Evolutionary conservation across 2,888 invertebrate genomes (phyloP), one percentile per base, ranked within the genome.

Genomic region (Stenichneumon culpator): DNA sequence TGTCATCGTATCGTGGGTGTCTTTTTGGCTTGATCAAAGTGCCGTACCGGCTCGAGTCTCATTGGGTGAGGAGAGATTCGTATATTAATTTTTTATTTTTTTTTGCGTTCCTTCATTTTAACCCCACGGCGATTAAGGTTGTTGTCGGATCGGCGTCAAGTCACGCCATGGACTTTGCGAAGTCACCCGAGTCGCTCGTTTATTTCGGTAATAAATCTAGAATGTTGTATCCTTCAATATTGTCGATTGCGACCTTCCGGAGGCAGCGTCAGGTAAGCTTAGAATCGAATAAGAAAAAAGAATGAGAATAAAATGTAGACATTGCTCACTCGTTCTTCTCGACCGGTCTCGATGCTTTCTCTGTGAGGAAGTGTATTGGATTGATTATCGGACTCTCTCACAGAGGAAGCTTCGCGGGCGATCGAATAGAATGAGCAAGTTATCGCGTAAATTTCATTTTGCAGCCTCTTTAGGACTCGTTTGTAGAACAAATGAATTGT

Each of bases 1-100:
- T 94, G 98, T 99, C 94, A 98, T 99, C 94, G 98, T 99, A 88
- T 98, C 98, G 87, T 99, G 99, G 99, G 98, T 99, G 89, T 98
- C 98, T 88, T 99, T 99, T 95, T 99, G 98, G 98, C 95, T 98
- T 92, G 98, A 99, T 95, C 98, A 98, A 96, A 98, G 98, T 92
- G 98, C 98, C 85, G 98, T 98, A 86, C 98, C 98, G 75, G 99
- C 98, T 83, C 96, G 98, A 91, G 98, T 99, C 57, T 98, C 98
- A 89, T 95, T 99, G 92, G 99, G 97, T 97, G 95, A 95, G 92
- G 47, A 74, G 47, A 74, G 25, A 74, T 22, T 25, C 50, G 32
- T 44, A 19, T 36, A 65, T 57, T 28, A 57, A 28, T 60, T 14
- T 60, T 52, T 3, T 14, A 14, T 68, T 19, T 39, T 22, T 22